Percentiles rank a stretch among this genome's conserved stretches.
These are phyloP conservation scores for Diabrotica balteata DNA, from an alignment of 2,888 invertebrate species.

Conservation along the genomic window DNA sequence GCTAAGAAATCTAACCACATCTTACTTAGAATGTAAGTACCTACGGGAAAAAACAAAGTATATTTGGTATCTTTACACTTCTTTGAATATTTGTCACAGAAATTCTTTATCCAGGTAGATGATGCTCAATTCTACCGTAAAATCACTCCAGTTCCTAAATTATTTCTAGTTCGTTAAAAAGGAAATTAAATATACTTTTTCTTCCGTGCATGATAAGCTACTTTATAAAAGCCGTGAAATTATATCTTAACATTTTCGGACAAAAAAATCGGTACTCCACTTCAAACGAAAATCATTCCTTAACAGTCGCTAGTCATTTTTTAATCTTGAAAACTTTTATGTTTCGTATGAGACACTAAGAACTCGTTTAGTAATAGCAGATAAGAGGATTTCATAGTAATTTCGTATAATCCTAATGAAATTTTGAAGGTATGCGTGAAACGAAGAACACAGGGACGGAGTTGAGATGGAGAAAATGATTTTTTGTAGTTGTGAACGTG, in stretches of 20 bases:
- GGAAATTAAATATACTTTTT: conserved; percentile 22
- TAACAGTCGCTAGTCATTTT: conserved; percentile 14
- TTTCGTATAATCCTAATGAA: conserved; percentile 21
- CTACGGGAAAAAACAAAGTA: too few species aligned
- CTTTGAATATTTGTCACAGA: too few species aligned
- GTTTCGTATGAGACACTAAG: conserved; percentile 3
- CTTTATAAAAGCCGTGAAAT: conserved; percentile 26
- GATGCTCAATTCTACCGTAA: conserved; percentile 9
- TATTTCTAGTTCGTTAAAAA: conserved; percentile 19
- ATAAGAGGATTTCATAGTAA: conserved; percentile 22
- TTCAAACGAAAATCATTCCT: conserved; percentile 9
- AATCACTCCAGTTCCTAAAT: conserved; percentile 9
- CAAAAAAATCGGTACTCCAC: conserved; percentile 14
- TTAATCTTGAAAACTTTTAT: conserved; percentile 19
- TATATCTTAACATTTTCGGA: conserved; percentile 19
- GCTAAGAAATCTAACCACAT: too few species aligned
- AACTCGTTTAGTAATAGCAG: conserved; percentile 23
- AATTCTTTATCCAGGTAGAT: too few species aligned
- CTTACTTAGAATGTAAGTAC: too few species aligned
- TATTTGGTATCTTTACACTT: too few species aligned
- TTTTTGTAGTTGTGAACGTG: too few species aligned
- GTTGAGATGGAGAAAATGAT: neutral
- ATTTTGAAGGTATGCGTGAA: conserved; percentile 15
- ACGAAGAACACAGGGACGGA: neutral
- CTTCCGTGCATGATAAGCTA: conserved; percentile 20